These are phyloP conservation scores for Clarias batrachus DNA, from an alignment of 2,113 vertebrate genomes.

Conservation along the genomic window DNA sequence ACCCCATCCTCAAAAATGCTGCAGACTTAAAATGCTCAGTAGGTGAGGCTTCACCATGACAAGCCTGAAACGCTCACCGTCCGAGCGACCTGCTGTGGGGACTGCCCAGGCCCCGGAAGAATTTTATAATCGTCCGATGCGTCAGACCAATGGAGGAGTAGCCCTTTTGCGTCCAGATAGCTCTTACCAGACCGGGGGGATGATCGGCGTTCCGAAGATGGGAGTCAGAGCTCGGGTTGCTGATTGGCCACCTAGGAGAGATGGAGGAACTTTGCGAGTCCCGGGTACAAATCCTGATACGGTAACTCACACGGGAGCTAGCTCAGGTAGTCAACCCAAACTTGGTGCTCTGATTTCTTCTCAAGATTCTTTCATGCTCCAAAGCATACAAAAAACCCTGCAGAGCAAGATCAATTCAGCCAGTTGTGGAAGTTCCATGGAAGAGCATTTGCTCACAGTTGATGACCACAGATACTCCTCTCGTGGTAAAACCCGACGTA, in stretches of 20 bases:
- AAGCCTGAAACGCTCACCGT: constrained; percentile 97
- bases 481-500: constrained; percentile 89
- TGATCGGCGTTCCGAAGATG: constrained; percentile 95
- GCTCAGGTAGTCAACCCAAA: constrained; percentile 75
- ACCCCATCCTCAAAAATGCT: constrained; percentile 16
- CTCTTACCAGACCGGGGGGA: constrained; percentile 86
- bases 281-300: not conserved
- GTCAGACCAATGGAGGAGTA: constrained; percentile 91
- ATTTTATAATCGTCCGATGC: constrained; percentile 91
- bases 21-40: constrained; percentile 16
- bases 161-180: constrained; percentile 90
- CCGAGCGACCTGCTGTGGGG: constrained; percentile 88
- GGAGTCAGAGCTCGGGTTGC: constrained; percentile 95
- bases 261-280: constrained; percentile 68
- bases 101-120: constrained; percentile 86
- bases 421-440: constrained; percentile 41
- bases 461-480: constrained; percentile 90
- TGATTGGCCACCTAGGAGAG: constrained; percentile 96
- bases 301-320: constrained; percentile 47
- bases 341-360: constrained; percentile 86
- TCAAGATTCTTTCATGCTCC: constrained; percentile 93
- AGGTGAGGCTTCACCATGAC: constrained; percentile 80
- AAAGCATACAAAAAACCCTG: constrained; percentile 93
- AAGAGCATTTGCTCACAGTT: constrained; percentile 86
- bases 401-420: constrained; percentile 85